Percentiles rank a stretch among this genome's conserved stretches.
Evolutionary conservation across 2,797 vertebrate genomes (phyloP).

Genomic region (Alosa sapidissima): DNA sequence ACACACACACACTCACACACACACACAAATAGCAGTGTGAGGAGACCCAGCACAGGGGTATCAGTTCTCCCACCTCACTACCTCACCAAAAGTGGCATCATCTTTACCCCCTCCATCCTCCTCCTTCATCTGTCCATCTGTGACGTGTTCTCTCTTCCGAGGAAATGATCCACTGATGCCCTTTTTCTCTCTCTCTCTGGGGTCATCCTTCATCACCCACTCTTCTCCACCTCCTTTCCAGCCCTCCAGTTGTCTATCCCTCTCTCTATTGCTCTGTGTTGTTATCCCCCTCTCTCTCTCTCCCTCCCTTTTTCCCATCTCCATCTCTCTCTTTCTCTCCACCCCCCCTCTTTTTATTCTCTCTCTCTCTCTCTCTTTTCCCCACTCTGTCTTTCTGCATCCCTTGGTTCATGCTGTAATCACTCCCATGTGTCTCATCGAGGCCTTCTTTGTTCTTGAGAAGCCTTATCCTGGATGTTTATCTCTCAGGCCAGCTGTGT

Average conservation of each 20-base stretch:
- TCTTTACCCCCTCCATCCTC: neutral
- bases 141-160: neutral
- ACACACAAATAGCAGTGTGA: constrained; percentile 31
- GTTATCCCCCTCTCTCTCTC: neutral
- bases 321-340: neutral
- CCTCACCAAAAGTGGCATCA: neutral
- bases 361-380: neutral
- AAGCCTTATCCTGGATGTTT: constrained; percentile 14
- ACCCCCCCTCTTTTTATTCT: neutral
- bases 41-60: constrained; percentile 35
- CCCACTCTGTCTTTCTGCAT: neutral
- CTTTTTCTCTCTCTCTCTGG: neutral
- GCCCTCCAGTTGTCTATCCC: neutral
- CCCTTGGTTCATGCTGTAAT: neutral
- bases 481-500: constrained; percentile 2
- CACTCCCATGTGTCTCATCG: neutral
- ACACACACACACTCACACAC: neutral
- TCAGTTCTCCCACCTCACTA: constrained; percentile 6
- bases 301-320: neutral
- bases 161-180: neutral
- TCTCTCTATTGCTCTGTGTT: neutral
- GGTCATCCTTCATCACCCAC: neutral
- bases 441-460: neutral
- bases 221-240: neutral
- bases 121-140: neutral